A percentile compares a stretch with the other conserved stretches of the same genome.
Evolutionary conservation across 2,797 vertebrate genomes (phyloP).

Genomic region (Coluber constrictor): DNA sequence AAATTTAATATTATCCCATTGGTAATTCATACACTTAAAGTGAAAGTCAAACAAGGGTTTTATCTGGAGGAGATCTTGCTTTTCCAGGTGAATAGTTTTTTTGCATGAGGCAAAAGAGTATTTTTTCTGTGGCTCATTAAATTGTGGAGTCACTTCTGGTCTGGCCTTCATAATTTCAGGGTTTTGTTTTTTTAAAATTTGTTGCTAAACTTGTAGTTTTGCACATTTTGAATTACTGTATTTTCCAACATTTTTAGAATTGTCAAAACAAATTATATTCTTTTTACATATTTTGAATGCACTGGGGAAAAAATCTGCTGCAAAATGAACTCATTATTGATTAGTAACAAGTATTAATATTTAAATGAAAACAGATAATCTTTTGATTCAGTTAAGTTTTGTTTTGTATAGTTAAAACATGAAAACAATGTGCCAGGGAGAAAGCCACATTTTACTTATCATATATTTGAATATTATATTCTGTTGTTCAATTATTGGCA

Average conservation of each 20-base stretch:
- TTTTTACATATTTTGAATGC: background rate
- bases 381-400: background rate
- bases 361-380: conserved; percentile 6
- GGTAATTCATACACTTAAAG: conserved; percentile 47
- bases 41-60: conserved; percentile 22
- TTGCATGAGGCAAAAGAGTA: background rate
- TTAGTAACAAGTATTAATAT: background rate
- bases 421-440: background rate
- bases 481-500: background rate
- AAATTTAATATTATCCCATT: conserved; percentile 49
- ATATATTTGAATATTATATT: background rate
- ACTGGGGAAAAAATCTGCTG: background rate
- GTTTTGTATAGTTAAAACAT: conserved; percentile 4
- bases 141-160: background rate
- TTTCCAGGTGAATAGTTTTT: conserved; percentile 43
- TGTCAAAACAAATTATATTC: background rate
- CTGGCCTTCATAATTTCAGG: conserved; percentile 16
- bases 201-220: background rate
- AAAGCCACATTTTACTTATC: background rate
- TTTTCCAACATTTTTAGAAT: background rate
- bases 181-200: background rate
- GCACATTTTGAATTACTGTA: background rate
- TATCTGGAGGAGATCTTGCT: conserved; percentile 19
- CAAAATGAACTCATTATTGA: conserved; percentile 16
- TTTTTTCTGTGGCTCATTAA: background rate